Percentiles rank a stretch among this genome's conserved stretches.
phyloP scores from a whole-genome alignment of 2,888 invertebrate genomes.

The Caenorhabditis panamensis region DNA sequence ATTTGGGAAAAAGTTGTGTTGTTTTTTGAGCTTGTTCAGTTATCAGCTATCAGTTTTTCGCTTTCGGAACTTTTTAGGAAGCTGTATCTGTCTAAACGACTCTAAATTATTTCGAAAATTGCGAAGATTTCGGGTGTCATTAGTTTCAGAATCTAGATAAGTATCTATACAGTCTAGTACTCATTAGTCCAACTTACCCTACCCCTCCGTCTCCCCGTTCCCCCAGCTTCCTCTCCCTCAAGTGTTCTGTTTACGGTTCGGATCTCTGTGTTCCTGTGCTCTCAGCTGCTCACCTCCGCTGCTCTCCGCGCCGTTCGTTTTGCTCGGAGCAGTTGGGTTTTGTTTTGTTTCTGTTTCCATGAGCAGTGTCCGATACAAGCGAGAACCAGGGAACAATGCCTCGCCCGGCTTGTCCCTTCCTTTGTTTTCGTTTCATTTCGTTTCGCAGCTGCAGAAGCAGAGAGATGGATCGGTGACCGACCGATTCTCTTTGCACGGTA shows the following conservation, averaged over 20 bases:
- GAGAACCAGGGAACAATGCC: not conserved
- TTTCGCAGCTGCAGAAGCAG: not conserved
- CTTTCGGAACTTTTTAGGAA: too few species aligned
- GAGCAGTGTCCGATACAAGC: too few species aligned
- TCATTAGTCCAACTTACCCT: not conserved
- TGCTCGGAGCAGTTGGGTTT: not conserved
- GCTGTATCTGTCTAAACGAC: too few species aligned
- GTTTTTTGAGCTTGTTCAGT: too few species aligned
- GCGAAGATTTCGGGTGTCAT: too few species aligned
- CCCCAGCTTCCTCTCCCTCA: not conserved
- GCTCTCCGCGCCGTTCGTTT: conserved; percentile 10
- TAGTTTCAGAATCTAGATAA: too few species aligned
- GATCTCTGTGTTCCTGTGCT: conserved; percentile 34
- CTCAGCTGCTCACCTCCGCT: conserved; percentile 2
- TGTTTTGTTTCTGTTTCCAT: conserved; percentile 18
- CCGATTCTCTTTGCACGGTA: too few species aligned
- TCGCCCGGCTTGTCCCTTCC: not conserved
- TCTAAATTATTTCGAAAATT: too few species aligned
- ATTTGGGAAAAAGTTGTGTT: too few species aligned
- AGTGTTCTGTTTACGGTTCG: conserved; percentile 28
- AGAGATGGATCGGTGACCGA: too few species aligned
- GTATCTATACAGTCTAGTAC: too few species aligned
- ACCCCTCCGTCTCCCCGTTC: not conserved
- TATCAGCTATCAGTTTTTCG: too few species aligned
- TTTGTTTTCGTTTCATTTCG: not conserved